These are phyloP conservation scores for Acanthurus lineatus DNA, from an alignment of 2,797 vertebrate species.

Conservation along the genomic window DNA sequence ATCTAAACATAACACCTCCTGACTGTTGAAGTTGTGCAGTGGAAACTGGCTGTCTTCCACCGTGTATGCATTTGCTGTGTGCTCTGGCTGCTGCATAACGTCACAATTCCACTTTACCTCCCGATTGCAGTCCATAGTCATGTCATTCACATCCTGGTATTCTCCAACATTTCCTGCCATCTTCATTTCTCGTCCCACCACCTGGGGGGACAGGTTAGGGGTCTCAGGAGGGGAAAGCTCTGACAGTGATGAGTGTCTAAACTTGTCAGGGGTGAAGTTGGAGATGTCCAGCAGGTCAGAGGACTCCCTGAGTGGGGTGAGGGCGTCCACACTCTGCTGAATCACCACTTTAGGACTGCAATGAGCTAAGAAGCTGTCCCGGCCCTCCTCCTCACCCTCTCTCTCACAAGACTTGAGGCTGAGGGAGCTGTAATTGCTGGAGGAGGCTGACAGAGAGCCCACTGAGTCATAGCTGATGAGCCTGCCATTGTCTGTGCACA, in stretches of 20 bases:
- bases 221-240: conserved; percentile 98
- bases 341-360: conserved; percentile 99
- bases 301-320: conserved; percentile 96
- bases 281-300: conserved; percentile 99
- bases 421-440: conserved; percentile 97
- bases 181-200: conserved; percentile 92
- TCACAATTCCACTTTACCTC: conserved; percentile 95
- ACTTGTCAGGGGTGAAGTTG: conserved; percentile 99
- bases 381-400: conserved; percentile 95
- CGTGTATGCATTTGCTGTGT: conserved; percentile 87
- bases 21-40: conserved; percentile 94
- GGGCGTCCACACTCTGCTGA: conserved; percentile 98
- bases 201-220: conserved; percentile 96
- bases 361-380: conserved; percentile 97
- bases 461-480: conserved; percentile 98
- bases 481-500: conserved; percentile 94
- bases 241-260: conserved; percentile 96
- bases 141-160: conserved; percentile 90
- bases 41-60: conserved; percentile 94
- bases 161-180: conserved; percentile 89
- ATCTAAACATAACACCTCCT: conserved; percentile 90
- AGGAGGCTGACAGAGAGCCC: conserved; percentile 94
- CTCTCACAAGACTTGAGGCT: conserved; percentile 97
- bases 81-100: conserved; percentile 90
- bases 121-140: conserved; percentile 86